Conservation (phyloP, 2,888 invertebrate genomes). For the Cremastinae sp. region DNA sequence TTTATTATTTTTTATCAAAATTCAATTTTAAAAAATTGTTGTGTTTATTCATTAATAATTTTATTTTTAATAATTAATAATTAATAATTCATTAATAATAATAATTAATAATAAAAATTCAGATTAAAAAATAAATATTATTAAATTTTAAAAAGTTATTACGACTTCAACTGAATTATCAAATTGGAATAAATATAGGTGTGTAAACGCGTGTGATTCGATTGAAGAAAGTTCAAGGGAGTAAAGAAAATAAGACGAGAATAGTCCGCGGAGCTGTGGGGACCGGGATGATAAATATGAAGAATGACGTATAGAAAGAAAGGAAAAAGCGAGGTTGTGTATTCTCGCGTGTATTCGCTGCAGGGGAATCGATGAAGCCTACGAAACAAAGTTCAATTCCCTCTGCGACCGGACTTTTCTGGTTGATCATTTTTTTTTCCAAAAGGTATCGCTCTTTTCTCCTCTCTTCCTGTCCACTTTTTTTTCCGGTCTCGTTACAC, state of each 20-base stretch:
- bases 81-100: too few species aligned
- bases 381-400: constrained; percentile 62
- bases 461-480: neutral
- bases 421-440: constrained; percentile 2
- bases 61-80: too few species aligned
- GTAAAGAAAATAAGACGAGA: neutral
- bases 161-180: too few species aligned
- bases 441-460: neutral
- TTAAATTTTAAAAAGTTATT: neutral
- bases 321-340: constrained; percentile 31
- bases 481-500: neutral
- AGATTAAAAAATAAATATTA: neutral
- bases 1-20: too few species aligned
- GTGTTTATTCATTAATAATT: too few species aligned
- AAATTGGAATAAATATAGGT: constrained; percentile 4
- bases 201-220: constrained; percentile 3
- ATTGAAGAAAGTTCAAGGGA: constrained; percentile 6
- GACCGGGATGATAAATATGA: constrained; percentile 58
- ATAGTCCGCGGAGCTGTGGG: neutral
- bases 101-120: too few species aligned
- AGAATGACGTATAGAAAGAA: constrained; percentile 58
- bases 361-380: constrained; percentile 39
- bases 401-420: constrained; percentile 2
- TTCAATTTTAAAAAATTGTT: too few species aligned
- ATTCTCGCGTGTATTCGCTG: constrained; percentile 5